Evolutionary conservation across 2,113 vertebrate species (phyloP), one percentile per base, ranked within the genome.

Genomic region (Prunella himalayana): DNA sequence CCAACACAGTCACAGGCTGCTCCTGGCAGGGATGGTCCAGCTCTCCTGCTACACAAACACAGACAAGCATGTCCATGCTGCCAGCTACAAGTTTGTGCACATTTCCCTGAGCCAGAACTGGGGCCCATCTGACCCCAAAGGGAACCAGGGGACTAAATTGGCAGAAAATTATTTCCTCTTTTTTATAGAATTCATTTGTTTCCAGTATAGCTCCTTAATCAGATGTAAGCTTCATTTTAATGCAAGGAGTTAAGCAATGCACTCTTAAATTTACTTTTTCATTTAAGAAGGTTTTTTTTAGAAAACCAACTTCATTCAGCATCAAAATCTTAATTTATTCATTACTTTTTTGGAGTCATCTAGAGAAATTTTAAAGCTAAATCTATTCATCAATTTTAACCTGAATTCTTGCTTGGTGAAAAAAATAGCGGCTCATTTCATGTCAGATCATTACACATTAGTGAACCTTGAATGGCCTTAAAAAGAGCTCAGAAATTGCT

Each of bases 281-380:
- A 66, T 47, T 70, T 35, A 73, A 42, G 42, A 17, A 35, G 4
- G 4, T 5, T 37, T 45, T 23, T 51, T 88, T 78, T 53, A 0
- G 4, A 12, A 13, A 77, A 61, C 21, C 49, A 33, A 9, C 2
- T 57, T 33, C 10, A 49, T n/a, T 86, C 27, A 69, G 4, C 9
- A 57, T 13, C 8, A 45, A 53, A 78, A 73, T n/a, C 6, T 83
- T 47, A 17, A 50, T 47, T 60, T 80, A 57, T 64, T 47, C 20
- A 42, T 50, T 30, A 44, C 5, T 59, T 78, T 7, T 44, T 87
- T 25, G 7, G 31, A 42, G 9, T n/a, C 17, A 60, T 15, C 12
- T 31, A 24, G 12, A 63, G 1, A 14, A 1, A 13, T 66, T 70
- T 73, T 10, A 0, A 30, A 69, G 16, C 47, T n/a, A 63, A 54